Evolutionary conservation across 2,888 invertebrate genomes (phyloP).

Genomic region (Sphinx pinastri): DNA sequence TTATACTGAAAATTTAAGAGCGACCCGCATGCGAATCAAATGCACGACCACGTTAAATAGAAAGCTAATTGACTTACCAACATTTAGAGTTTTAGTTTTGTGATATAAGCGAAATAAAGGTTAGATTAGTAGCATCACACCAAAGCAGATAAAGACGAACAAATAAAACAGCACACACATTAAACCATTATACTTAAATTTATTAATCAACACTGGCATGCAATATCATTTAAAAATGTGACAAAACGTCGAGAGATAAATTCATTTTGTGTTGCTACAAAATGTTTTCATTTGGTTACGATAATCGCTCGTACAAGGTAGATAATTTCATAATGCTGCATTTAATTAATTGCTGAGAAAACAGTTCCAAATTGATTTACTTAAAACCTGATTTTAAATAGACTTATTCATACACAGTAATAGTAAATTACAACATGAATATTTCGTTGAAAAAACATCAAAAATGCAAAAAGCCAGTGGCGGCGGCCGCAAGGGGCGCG

Average conservation of each 20-base stretch:
- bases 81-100: no score
- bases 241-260: constrained; percentile 77
- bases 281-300: constrained; percentile 66
- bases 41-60: no score
- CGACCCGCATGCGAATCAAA: no score
- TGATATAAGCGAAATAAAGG: background rate
- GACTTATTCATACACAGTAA: constrained; percentile 75
- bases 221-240: constrained; percentile 76
- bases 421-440: constrained; percentile 77
- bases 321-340: constrained; percentile 78
- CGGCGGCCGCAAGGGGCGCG: constrained; percentile 56
- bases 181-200: constrained; percentile 82
- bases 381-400: constrained; percentile 81
- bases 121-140: background rate
- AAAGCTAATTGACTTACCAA: no score
- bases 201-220: constrained; percentile 80
- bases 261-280: constrained; percentile 73
- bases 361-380: constrained; percentile 81
- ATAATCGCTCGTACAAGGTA: constrained; percentile 54
- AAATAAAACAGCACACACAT: constrained; percentile 71
- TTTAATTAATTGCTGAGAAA: constrained; percentile 72
- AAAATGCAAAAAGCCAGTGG: constrained; percentile 72
- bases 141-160: constrained; percentile 38
- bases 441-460: constrained; percentile 81
- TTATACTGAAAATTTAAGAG: no score